These are phyloP conservation scores for Drosophila lacteicornis DNA, from an alignment of 1,140 invertebrate species.

Conservation along the genomic window DNA sequence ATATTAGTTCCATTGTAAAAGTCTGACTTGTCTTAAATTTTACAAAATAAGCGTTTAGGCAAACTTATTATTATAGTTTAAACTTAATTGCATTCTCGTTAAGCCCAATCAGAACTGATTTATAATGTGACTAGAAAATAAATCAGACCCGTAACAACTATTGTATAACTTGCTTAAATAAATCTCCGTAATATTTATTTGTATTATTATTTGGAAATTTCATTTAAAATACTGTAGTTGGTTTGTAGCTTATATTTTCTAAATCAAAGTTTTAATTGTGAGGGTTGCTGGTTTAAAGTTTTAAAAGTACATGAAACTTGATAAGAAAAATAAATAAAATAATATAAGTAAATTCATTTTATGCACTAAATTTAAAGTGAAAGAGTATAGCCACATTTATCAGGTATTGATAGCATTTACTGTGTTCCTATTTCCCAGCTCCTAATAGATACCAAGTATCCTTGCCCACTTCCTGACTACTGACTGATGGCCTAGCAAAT, in stretches of 20 bases:
- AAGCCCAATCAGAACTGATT: background rate
- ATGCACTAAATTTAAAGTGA: background rate
- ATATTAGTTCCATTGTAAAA: background rate
- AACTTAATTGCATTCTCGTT: background rate
- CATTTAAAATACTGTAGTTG: too few relatives aligned
- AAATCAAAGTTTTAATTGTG: background rate
- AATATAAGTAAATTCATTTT: background rate
- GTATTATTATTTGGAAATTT: background rate
- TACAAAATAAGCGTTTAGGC: background rate
- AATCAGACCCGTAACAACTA: too few relatives aligned
- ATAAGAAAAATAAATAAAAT: background rate
- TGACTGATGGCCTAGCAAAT: conserved; percentile 5
- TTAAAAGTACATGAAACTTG: background rate
- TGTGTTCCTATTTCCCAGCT: background rate
- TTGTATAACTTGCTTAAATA: background rate
- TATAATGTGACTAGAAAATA: background rate
- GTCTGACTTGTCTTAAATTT: background rate
- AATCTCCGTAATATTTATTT: background rate
- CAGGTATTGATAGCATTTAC: background rate
- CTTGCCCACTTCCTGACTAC: background rate
- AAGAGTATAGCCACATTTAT: background rate
- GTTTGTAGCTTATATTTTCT: background rate
- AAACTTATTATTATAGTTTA: background rate
- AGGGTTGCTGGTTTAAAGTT: background rate
- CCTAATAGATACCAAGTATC: background rate